Percentiles rank a stretch among this genome's conserved stretches.
Conservation (phyloP, 1,140 invertebrate genomes). For the Thereuonema tuberculata region DNA sequence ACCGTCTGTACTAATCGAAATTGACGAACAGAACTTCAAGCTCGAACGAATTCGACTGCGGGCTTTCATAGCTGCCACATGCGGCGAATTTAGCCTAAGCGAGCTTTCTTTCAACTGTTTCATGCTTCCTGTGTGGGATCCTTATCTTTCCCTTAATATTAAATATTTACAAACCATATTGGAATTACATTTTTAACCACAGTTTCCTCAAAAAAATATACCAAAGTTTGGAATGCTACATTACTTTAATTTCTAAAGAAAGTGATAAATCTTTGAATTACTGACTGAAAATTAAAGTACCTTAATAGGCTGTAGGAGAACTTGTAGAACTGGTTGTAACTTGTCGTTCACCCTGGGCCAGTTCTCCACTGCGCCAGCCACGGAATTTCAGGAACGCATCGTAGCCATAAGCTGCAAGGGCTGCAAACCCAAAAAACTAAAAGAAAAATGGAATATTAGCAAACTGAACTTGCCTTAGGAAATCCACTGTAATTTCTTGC, state of each 20-base stretch:
- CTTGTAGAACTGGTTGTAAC: slow-evolving; percentile 47
- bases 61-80: too few species aligned
- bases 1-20: too few species aligned
- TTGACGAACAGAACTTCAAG: too few species aligned
- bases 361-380: slow-evolving; percentile 43
- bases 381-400: slow-evolving; percentile 62
- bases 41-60: too few species aligned
- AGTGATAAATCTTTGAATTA: background rate
- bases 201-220: too few species aligned
- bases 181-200: too few species aligned
- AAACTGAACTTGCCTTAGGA: slow-evolving; percentile 1
- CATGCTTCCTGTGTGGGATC: too few species aligned
- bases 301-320: slow-evolving; percentile 34
- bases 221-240: too few species aligned
- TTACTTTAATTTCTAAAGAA: background rate
- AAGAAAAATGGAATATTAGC: slow-evolving; percentile 26
- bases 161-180: too few species aligned
- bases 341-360: slow-evolving; percentile 55
- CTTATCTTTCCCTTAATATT: too few species aligned
- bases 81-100: too few species aligned
- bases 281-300: background rate
- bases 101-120: too few species aligned
- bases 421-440: slow-evolving; percentile 65
- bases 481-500: slow-evolving; percentile 1
- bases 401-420: slow-evolving; percentile 56